Evolutionary conservation across 2,797 vertebrate genomes (phyloP).

Genomic region (Danio aesculapii): DNA sequence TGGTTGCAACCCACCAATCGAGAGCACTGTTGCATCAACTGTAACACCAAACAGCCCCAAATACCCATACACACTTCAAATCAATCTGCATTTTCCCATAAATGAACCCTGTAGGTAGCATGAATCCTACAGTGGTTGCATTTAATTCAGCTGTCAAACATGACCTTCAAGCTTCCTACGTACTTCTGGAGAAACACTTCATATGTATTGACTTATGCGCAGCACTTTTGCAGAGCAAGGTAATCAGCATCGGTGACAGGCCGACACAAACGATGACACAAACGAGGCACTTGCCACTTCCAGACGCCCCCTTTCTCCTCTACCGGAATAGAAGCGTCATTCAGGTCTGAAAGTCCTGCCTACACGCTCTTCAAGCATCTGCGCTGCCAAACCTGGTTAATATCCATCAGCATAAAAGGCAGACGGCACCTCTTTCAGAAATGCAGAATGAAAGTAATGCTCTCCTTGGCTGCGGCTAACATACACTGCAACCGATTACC

Average conservation of each 20-base stretch:
- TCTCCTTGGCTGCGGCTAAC: conserved; percentile 17
- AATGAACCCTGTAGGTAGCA: conserved; percentile 28
- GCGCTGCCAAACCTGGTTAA: conserved; percentile 14
- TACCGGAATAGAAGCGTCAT: conserved; percentile 6
- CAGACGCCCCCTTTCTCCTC: conserved; percentile 19
- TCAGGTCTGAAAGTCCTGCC: conserved; percentile 6
- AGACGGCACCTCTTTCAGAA: conserved; percentile 20
- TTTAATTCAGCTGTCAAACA: conserved; percentile 32
- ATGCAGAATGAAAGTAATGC: conserved; percentile 24
- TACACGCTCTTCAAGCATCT: background rate
- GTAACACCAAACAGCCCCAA: background rate
- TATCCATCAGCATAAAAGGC: conserved; percentile 34
- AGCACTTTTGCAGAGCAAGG: background rate
- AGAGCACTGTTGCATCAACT: background rate
- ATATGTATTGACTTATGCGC: background rate
- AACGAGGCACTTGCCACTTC: conserved; percentile 38
- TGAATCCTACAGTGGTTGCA: background rate
- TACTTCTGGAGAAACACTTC: background rate
- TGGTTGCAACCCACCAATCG: background rate
- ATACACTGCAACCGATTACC: conserved; percentile 21
- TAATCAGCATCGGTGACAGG: conserved; percentile 33
- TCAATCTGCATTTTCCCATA: background rate
- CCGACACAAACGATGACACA: conserved; percentile 17
- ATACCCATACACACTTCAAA: background rate
- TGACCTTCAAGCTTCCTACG: conserved; percentile 38